These are phyloP conservation scores for Aricia agestis DNA, from an alignment of 1,140 invertebrate genomes.

Conservation along the genomic window DNA sequence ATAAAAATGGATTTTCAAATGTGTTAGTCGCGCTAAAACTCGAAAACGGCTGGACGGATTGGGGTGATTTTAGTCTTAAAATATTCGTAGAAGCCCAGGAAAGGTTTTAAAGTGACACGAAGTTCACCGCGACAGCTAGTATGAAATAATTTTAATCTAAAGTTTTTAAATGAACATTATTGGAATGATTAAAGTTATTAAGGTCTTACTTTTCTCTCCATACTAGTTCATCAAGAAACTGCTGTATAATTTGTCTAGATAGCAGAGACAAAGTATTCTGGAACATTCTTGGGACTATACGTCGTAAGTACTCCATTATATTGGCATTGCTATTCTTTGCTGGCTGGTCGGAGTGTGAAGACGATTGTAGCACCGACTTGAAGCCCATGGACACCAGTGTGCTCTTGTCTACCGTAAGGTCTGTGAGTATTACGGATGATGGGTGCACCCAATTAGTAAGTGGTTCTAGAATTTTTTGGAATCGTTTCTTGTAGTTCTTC, in stretches of 20 bases:
- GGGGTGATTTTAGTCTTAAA: too few species aligned
- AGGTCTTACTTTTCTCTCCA: conserved; percentile 78
- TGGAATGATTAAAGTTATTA: too few species aligned
- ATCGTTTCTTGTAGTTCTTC: conserved; percentile 85
- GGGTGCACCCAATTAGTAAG: conserved; percentile 86
- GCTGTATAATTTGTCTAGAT: conserved; percentile 90
- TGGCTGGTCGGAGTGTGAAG: conserved; percentile 78
- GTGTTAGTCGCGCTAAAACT: too few species aligned
- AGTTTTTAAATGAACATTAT: too few species aligned
- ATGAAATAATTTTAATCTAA: too few species aligned
- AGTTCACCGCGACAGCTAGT: too few species aligned
- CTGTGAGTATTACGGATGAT: conserved; percentile 86
- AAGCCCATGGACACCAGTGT: conserved; percentile 87
- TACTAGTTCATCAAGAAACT: conserved; percentile 91
- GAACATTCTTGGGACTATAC: conserved; percentile 92
- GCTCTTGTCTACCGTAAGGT: conserved; percentile 88
- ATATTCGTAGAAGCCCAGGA: too few species aligned
- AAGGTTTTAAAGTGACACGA: too few species aligned
- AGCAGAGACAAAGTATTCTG: conserved; percentile 90
- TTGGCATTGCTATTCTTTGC: conserved; percentile 82
- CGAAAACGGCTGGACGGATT: too few species aligned
- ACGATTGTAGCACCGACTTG: conserved; percentile 82
- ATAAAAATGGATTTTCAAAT: too few species aligned
- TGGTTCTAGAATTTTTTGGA: conserved; percentile 87
- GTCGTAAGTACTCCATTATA: conserved; percentile 91